Evolutionary conservation across 2,797 vertebrate species (phyloP).

Genomic region (Gila robusta): DNA sequence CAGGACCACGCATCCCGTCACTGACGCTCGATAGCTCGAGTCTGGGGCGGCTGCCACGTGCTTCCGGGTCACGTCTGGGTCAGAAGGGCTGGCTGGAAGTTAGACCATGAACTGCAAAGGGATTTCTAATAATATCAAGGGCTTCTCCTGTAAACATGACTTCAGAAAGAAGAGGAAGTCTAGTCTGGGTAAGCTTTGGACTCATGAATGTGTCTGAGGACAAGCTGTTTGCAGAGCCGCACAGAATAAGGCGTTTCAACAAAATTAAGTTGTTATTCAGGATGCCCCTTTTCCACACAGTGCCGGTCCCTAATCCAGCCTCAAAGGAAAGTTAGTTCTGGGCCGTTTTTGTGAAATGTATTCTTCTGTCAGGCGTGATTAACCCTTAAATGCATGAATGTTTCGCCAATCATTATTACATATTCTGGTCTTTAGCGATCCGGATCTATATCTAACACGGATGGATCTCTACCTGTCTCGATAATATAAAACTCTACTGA

Average conservation of each 20-base stretch:
- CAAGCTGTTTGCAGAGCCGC: not conserved
- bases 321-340: not conserved
- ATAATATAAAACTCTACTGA: no score
- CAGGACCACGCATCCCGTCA: not conserved
- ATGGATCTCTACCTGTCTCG: no score
- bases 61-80: slow-evolving; percentile 11
- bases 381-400: no score
- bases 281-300: not conserved
- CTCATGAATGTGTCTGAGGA: not conserved
- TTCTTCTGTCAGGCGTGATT: no score
- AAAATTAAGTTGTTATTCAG: not conserved
- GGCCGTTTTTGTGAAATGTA: no score
- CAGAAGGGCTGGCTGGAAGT: not conserved
- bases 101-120: not conserved
- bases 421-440: no score
- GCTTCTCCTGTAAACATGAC: slow-evolving; percentile 5
- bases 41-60: not conserved
- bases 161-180: slow-evolving; percentile 13
- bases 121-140: slow-evolving; percentile 4
- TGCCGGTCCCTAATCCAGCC: not conserved
- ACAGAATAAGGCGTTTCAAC: not conserved
- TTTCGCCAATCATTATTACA: no score
- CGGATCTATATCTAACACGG: no score
- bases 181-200: not conserved
- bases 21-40: not conserved